phyloP scores from a whole-genome alignment of 2,113 vertebrate species.

The Arizona elegans region DNA sequence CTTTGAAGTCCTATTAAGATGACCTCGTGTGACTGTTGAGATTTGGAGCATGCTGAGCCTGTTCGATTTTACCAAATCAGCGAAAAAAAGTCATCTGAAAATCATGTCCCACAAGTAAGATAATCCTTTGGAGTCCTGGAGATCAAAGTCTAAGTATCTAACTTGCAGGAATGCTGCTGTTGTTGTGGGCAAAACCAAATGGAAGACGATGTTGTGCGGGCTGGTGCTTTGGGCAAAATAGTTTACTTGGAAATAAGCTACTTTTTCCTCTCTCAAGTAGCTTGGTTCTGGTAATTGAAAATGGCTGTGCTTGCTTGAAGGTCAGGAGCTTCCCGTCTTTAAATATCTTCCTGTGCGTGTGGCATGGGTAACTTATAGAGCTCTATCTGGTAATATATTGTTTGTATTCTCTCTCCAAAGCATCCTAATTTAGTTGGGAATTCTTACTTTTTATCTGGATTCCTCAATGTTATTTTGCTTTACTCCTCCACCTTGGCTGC shows the following conservation, averaged over 20 bases:
- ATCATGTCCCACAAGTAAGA: background rate
- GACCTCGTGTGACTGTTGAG: background rate
- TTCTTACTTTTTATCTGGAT: background rate
- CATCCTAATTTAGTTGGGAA: background rate
- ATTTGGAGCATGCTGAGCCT: background rate
- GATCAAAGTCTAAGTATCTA: background rate
- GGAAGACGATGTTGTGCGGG: background rate
- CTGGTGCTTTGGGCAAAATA: background rate
- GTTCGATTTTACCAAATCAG: background rate
- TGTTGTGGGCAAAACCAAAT: background rate
- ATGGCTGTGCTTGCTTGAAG: background rate
- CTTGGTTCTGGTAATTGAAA: background rate
- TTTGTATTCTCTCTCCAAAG: background rate
- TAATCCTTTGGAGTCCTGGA: background rate
- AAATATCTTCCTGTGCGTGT: background rate
- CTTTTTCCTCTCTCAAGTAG: background rate
- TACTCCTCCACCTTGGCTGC: background rate
- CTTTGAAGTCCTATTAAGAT: background rate
- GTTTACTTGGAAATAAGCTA: background rate
- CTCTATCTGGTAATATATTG: background rate
- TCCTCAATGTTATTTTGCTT: background rate
- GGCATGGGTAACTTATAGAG: background rate
- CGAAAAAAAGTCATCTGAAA: background rate
- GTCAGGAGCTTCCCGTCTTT: background rate
- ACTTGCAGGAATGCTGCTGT: background rate